phyloP scores from a whole-genome alignment of 2,888 invertebrate genomes.

The Petrolisthes manimaculis region DNA sequence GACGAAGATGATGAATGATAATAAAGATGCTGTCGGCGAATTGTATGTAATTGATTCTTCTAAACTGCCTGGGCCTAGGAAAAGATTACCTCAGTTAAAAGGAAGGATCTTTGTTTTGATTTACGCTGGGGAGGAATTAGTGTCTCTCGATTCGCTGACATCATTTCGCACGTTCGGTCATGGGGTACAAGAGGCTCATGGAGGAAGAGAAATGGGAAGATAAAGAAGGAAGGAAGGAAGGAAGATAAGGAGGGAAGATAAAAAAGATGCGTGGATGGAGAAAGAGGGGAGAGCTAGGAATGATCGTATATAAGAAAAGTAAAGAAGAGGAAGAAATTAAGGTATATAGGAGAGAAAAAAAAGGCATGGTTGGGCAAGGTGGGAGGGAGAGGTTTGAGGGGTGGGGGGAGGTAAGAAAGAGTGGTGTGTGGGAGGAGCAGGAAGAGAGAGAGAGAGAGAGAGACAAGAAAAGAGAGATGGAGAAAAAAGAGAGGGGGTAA shows the following conservation, averaged over 20 bases:
- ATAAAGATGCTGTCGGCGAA: too few relatives aligned
- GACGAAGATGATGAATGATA: neutral
- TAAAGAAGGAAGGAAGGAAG: neutral
- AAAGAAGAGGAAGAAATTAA: neutral
- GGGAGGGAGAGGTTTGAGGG: conserved; percentile 14
- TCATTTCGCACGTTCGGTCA: too few relatives aligned
- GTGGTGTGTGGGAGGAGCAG: neutral
- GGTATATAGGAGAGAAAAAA: neutral
- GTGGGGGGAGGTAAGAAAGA: neutral
- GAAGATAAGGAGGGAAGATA: neutral
- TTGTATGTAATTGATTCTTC: too few relatives aligned
- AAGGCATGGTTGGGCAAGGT: neutral
- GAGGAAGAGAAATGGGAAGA: neutral
- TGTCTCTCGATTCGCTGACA: too few relatives aligned
- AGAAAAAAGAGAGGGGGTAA: too few relatives aligned
- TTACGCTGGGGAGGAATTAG: too few relatives aligned
- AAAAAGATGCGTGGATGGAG: neutral
- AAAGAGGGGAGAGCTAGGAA: neutral
- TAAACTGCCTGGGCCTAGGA: too few relatives aligned
- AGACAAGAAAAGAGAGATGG: too few relatives aligned
- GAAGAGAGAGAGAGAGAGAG: neutral
- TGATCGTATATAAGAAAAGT: neutral
- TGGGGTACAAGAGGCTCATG: neutral
- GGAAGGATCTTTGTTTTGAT: too few relatives aligned
- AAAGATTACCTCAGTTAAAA: too few relatives aligned